Percentiles rank a stretch among this genome's conserved stretches.
Evolutionary conservation across 2,113 vertebrate genomes (phyloP).

Genomic region (Ameiurus melas): DNA sequence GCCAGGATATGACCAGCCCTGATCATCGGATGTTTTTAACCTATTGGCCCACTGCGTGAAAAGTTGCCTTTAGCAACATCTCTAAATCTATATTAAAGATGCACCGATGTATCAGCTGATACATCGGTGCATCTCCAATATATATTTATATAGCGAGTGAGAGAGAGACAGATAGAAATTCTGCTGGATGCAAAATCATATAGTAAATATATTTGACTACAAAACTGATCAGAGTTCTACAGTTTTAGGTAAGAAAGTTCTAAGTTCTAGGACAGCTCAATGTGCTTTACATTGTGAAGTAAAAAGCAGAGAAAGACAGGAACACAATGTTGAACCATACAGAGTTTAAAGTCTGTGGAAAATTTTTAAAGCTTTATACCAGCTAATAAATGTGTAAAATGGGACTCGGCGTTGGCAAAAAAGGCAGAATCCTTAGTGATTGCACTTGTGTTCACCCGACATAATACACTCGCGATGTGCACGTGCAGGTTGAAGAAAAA

Average conservation of each 20-base stretch:
- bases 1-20: no score
- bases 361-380: neutral
- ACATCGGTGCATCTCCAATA: no score
- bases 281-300: neutral
- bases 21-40: no score
- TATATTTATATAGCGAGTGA: no score
- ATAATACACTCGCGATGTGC: constrained; percentile 2
- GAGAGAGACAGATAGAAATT: no score
- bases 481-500: constrained; percentile 12
- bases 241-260: no score
- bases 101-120: no score
- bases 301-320: neutral
- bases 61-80: no score
- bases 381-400: neutral
- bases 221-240: neutral
- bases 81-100: no score
- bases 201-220: no score
- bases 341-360: neutral
- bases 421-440: neutral
- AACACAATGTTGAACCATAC: neutral
- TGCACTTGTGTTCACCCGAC: neutral
- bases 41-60: no score
- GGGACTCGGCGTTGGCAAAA: neutral
- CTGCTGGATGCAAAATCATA: no score
- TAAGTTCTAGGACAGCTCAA: neutral